Evolutionary conservation across 2,888 invertebrate genomes (phyloP).

Genomic region (Synanthedon tipuliformis): DNA sequence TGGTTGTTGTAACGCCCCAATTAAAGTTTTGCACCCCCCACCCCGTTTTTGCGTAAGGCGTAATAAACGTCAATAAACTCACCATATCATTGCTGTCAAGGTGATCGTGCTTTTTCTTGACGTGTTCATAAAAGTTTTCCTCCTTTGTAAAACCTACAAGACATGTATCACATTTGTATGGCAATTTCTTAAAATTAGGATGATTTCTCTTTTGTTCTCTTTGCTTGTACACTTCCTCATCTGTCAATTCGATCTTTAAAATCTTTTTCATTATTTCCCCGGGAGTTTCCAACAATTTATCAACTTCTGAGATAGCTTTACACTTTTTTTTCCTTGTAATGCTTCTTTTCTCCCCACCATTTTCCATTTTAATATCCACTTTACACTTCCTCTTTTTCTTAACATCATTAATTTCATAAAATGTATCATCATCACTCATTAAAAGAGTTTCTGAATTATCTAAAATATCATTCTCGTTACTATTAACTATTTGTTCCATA

Average conservation of each 20-base stretch:
- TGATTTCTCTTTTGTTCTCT: slow-evolving; percentile 37
- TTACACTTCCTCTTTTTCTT: not conserved
- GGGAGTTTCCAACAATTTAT: too few relatives aligned
- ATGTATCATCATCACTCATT: not conserved
- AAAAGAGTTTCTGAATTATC: not conserved
- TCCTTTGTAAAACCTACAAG: slow-evolving; percentile 35
- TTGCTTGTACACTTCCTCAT: slow-evolving; percentile 29
- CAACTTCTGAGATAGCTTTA: not conserved
- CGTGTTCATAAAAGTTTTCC: slow-evolving; percentile 25
- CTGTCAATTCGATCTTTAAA: slow-evolving; percentile 19
- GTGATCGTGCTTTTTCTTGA: slow-evolving; percentile 29
- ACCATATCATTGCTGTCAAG: too few relatives aligned
- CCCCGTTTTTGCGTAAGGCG: not conserved
- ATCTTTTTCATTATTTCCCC: slow-evolving; percentile 22
- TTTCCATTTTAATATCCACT: slow-evolving; percentile 2
- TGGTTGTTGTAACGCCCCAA: too few relatives aligned
- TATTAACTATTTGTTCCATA: not conserved
- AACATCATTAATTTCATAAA: not conserved
- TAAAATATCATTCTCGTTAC: not conserved
- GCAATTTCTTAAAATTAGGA: slow-evolving; percentile 43
- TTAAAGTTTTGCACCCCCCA: too few relatives aligned
- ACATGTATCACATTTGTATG: slow-evolving; percentile 41
- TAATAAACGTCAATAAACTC: too few relatives aligned
- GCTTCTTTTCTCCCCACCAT: slow-evolving; percentile 1
- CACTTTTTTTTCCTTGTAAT: not conserved